Conservation (phyloP, 1,140 invertebrate genomes). For the Apis dorsata region DNA sequence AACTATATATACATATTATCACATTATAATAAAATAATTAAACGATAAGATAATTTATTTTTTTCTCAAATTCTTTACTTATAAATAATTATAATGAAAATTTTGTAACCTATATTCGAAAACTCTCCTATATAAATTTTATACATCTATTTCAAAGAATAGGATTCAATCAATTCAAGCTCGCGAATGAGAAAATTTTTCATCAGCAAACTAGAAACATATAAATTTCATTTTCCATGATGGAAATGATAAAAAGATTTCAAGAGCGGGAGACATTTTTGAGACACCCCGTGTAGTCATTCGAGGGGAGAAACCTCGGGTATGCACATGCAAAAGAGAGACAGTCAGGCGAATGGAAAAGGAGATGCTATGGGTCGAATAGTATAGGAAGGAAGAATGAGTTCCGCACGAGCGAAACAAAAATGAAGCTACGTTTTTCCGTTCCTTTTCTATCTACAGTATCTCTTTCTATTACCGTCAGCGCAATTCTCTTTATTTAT, state of each 20-base stretch:
- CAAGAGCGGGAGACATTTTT: conserved; percentile 4
- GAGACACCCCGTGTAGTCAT: conserved; percentile 27
- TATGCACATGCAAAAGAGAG: conserved; percentile 6
- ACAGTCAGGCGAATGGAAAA: conserved; percentile 7
- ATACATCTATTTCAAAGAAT: no score
- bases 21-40: no score
- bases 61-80: no score
- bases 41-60: no score
- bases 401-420: conserved; percentile 43
- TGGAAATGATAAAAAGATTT: neutral
- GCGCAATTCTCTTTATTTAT: neutral
- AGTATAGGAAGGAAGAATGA: conserved; percentile 32
- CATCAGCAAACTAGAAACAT: neutral
- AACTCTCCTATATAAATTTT: no score
- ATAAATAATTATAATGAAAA: no score
- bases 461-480: neutral
- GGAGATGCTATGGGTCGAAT: conserved; percentile 27
- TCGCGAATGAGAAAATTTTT: neutral
- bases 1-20: no score
- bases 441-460: neutral
- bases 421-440: conserved; percentile 47
- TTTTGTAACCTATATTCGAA: no score
- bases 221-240: neutral
- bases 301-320: conserved; percentile 47
- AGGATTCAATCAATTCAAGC: no score